These are phyloP conservation scores for Epirrhoe tristata DNA, from an alignment of 2,888 invertebrate species.

Conservation along the genomic window DNA sequence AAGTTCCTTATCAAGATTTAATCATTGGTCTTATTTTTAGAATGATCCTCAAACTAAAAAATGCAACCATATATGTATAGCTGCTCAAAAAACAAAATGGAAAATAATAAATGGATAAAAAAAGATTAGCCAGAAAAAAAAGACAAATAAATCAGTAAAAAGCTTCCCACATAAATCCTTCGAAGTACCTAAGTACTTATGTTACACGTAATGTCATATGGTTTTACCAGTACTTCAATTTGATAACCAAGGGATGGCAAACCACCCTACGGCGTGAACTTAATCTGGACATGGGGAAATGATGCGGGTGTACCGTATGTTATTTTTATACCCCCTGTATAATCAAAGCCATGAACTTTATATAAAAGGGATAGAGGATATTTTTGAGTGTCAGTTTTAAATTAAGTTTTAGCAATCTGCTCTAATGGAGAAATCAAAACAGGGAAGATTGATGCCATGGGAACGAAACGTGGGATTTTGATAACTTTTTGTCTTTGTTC, in stretches of 20 bases:
- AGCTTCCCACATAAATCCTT: slow-evolving; percentile 20
- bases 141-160: too few relatives aligned
- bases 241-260: slow-evolving; percentile 59
- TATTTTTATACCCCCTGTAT: slow-evolving; percentile 51
- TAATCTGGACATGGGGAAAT: slow-evolving; percentile 66
- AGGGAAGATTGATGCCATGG: slow-evolving; percentile 77
- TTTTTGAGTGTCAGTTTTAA: slow-evolving; percentile 28
- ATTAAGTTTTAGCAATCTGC: slow-evolving; percentile 65
- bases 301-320: slow-evolving; percentile 72
- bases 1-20: too few relatives aligned
- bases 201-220: slow-evolving; percentile 27
- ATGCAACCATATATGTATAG: too few relatives aligned
- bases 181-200: neutral
- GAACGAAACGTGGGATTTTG: slow-evolving; percentile 69
- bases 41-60: too few relatives aligned
- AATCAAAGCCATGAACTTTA: slow-evolving; percentile 46
- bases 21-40: too few relatives aligned
- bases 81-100: too few relatives aligned
- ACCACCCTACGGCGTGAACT: slow-evolving; percentile 61
- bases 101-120: too few relatives aligned
- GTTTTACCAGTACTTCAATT: slow-evolving; percentile 39
- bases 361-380: slow-evolving; percentile 14
- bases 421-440: slow-evolving; percentile 77
- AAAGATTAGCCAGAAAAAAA: too few relatives aligned
- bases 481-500: slow-evolving; percentile 52